Percentiles rank a stretch among this genome's conserved stretches.
These are phyloP conservation scores for Acheta domesticus DNA, from an alignment of 2,888 invertebrate species.

Conservation along the genomic window DNA sequence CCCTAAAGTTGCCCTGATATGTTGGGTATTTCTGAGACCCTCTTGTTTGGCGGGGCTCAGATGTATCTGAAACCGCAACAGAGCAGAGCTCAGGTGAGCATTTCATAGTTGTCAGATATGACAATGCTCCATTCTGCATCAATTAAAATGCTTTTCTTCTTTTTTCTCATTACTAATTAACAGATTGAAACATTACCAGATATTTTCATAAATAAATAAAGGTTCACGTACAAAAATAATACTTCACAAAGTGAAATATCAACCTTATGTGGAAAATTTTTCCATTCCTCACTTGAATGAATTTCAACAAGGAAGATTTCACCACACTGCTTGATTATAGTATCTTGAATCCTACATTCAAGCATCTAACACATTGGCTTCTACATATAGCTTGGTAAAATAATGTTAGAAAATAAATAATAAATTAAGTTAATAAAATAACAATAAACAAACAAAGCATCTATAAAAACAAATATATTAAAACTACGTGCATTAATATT, in stretches of 20 bases:
- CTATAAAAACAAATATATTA: not conserved
- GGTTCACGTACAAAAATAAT: not conserved
- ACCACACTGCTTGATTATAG: too few relatives aligned
- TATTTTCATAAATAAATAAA: not conserved
- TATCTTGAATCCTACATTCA: not conserved
- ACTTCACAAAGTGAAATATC: too few relatives aligned
- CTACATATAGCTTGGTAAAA: not conserved
- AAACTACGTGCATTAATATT: too few relatives aligned
- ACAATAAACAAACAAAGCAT: not conserved
- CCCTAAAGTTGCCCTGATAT: constrained; percentile 83
- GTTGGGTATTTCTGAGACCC: constrained; percentile 80
- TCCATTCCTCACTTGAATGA: too few relatives aligned
- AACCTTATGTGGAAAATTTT: too few relatives aligned
- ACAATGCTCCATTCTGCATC: not conserved
- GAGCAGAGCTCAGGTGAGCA: constrained; percentile 21
- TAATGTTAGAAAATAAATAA: too few relatives aligned
- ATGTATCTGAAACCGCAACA: constrained; percentile 69
- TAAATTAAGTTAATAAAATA: not conserved
- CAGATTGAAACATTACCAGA: not conserved
- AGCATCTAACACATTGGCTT: not conserved
- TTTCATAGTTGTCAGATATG: constrained; percentile 3
- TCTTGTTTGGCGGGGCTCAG: constrained; percentile 71
- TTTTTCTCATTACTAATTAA: too few relatives aligned
- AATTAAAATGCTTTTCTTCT: not conserved
- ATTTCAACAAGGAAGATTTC: too few relatives aligned